These are phyloP conservation scores for Sparus aurata DNA, from an alignment of 2,797 vertebrate genomes.

Conservation along the genomic window DNA sequence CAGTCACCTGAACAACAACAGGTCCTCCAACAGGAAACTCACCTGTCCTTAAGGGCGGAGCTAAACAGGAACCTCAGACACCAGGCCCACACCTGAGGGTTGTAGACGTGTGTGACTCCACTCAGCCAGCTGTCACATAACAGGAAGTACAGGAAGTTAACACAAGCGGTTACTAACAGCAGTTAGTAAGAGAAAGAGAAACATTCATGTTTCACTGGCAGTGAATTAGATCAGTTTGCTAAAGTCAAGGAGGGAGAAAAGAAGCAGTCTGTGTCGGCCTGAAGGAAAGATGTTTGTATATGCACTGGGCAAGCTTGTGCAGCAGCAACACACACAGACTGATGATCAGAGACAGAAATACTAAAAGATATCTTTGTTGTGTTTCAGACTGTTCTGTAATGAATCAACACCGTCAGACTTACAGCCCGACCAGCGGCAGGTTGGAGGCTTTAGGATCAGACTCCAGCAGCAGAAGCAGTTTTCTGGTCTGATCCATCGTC, in stretches of 20 bases:
- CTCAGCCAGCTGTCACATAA: conserved; percentile 91
- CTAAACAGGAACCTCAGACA: conserved; percentile 91
- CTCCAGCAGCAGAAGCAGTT: conserved; percentile 94
- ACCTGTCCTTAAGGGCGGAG: conserved; percentile 92
- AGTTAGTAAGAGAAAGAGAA: no score
- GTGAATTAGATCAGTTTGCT: no score
- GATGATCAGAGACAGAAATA: neutral
- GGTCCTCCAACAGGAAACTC: conserved; percentile 50
- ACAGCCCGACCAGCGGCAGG: conserved; percentile 96
- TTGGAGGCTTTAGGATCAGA: conserved; percentile 94
- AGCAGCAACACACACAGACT: no score
- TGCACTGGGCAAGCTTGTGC: no score
- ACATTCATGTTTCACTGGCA: no score
- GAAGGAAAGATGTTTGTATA: no score
- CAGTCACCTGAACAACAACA: no score
- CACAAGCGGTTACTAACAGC: no score
- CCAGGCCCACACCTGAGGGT: conserved; percentile 92
- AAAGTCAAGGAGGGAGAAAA: no score
- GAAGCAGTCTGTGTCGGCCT: no score
- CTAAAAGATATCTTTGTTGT: no score
- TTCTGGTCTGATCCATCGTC: conserved; percentile 97
- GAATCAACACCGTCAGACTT: conserved; percentile 72
- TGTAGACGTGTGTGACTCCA: conserved; percentile 90
- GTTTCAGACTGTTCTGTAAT: neutral
- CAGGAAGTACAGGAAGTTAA: neutral